phyloP scores from a whole-genome alignment of 2,888 invertebrate genomes.

The Phragmatobia fuliginosa region DNA sequence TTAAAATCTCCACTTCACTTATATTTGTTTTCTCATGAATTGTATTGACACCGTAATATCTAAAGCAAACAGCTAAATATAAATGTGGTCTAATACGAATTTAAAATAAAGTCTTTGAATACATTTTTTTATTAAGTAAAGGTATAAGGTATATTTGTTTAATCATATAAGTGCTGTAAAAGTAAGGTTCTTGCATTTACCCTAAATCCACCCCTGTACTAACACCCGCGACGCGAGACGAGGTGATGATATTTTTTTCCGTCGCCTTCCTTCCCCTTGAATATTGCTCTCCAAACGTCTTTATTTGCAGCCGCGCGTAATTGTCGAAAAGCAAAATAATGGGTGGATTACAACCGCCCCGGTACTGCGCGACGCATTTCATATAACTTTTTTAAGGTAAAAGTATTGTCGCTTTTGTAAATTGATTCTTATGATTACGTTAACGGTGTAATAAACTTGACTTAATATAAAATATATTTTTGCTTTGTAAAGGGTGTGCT shows the following conservation, averaged over 20 bases:
- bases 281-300: slow-evolving; percentile 67
- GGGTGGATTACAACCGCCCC: slow-evolving; percentile 51
- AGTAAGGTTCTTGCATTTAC: slow-evolving; percentile 2
- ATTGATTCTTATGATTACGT: slow-evolving; percentile 42
- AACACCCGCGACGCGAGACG: slow-evolving; percentile 44
- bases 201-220: slow-evolving; percentile 32
- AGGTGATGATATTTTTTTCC: slow-evolving; percentile 75
- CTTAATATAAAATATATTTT: slow-evolving; percentile 3
- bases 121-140: neutral
- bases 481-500: too few relatives aligned
- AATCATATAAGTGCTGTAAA: neutral
- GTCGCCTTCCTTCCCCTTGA: slow-evolving; percentile 58
- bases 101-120: too few relatives aligned
- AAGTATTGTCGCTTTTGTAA: slow-evolving; percentile 33
- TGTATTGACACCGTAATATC: too few relatives aligned
- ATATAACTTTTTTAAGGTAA: slow-evolving; percentile 46
- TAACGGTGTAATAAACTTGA: slow-evolving; percentile 10
- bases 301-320: slow-evolving; percentile 67
- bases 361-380: slow-evolving; percentile 33
- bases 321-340: slow-evolving; percentile 63
- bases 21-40: too few relatives aligned
- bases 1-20: too few relatives aligned
- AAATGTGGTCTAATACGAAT: too few relatives aligned
- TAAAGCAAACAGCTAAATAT: too few relatives aligned
- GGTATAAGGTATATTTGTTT: too few relatives aligned